phyloP scores from a whole-genome alignment of 1,140 invertebrate genomes.

The Prorops nasuta region DNA sequence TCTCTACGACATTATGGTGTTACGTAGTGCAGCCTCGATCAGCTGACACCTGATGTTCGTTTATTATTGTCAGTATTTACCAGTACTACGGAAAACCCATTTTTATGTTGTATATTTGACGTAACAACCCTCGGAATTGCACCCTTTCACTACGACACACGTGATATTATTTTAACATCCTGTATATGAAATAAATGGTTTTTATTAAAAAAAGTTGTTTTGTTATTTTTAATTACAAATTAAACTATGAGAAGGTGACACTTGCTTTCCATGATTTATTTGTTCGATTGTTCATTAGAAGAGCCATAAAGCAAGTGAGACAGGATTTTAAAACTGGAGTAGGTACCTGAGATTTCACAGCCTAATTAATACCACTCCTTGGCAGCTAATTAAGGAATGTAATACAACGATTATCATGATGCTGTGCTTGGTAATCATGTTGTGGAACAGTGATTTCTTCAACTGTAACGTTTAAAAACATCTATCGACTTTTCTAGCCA shows the following conservation, averaged over 20 bases:
- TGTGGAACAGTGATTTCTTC: conserved; percentile 41
- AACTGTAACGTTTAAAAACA: conserved; percentile 16
- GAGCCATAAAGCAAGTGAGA: conserved; percentile 11
- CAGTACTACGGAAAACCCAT: too few species aligned
- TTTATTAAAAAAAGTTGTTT: not conserved
- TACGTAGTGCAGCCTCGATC: too few species aligned
- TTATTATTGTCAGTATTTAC: too few species aligned
- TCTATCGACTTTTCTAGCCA: conserved; percentile 3
- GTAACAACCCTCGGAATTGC: too few species aligned
- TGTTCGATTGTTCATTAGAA: not conserved
- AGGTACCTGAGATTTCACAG: conserved; percentile 48
- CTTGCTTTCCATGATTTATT: not conserved
- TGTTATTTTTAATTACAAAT: not conserved
- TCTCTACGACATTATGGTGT: too few species aligned
- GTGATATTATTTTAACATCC: too few species aligned
- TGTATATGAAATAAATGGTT: too few species aligned
- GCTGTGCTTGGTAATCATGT: conserved; percentile 27
- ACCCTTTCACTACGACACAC: too few species aligned
- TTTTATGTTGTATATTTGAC: too few species aligned
- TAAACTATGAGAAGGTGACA: not conserved
- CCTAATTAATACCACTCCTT: conserved; percentile 53
- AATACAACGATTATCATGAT: conserved; percentile 47
- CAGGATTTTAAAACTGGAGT: conserved; percentile 15
- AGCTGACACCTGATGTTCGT: too few species aligned
- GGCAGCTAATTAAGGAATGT: conserved; percentile 51